phyloP scores from a whole-genome alignment of 2,797 vertebrate genomes.

The Acanthopagrus latus region DNA sequence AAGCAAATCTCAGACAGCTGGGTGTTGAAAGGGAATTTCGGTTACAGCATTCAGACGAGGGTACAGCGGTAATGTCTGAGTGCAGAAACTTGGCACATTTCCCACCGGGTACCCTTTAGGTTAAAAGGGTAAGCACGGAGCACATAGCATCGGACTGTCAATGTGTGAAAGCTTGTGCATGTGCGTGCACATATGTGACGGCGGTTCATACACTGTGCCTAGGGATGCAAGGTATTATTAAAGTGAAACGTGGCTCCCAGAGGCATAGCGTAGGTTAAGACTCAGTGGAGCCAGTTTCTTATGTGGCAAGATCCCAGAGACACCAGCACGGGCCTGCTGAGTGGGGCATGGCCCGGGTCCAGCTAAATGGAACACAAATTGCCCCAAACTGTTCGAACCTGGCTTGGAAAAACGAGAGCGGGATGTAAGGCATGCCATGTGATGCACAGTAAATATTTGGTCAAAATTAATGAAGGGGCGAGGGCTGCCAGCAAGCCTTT shows the following conservation, averaged over 20 bases:
- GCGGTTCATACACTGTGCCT: slow-evolving; percentile 46
- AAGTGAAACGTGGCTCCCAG: slow-evolving; percentile 69
- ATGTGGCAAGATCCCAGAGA: slow-evolving; percentile 72
- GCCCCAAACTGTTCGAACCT: slow-evolving; percentile 72
- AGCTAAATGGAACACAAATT: slow-evolving; percentile 77
- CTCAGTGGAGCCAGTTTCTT: slow-evolving; percentile 73
- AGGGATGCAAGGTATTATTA: slow-evolving; percentile 63
- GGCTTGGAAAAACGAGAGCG: slow-evolving; percentile 76
- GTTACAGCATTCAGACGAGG: slow-evolving; percentile 64
- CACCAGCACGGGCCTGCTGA: slow-evolving; percentile 70
- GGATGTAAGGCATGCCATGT: slow-evolving; percentile 75
- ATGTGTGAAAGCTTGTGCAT: slow-evolving; percentile 59
- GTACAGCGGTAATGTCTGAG: slow-evolving; percentile 49
- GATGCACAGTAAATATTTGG: slow-evolving; percentile 84
- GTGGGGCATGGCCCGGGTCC: slow-evolving; percentile 70
- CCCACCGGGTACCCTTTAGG: slow-evolving; percentile 65
- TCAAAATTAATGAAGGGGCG: slow-evolving; percentile 83
- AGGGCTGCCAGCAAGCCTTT: slow-evolving; percentile 79
- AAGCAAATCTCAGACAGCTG: slow-evolving; percentile 78
- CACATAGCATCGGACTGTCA: slow-evolving; percentile 50
- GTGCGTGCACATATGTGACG: slow-evolving; percentile 42
- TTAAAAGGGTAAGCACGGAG: slow-evolving; percentile 65
- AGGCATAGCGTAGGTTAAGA: slow-evolving; percentile 72
- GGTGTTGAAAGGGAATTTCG: slow-evolving; percentile 74
- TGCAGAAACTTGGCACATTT: slow-evolving; percentile 62